Evolutionary conservation across 2,113 vertebrate genomes (phyloP).

Genomic region (Acanthochromis polyacanthus): DNA sequence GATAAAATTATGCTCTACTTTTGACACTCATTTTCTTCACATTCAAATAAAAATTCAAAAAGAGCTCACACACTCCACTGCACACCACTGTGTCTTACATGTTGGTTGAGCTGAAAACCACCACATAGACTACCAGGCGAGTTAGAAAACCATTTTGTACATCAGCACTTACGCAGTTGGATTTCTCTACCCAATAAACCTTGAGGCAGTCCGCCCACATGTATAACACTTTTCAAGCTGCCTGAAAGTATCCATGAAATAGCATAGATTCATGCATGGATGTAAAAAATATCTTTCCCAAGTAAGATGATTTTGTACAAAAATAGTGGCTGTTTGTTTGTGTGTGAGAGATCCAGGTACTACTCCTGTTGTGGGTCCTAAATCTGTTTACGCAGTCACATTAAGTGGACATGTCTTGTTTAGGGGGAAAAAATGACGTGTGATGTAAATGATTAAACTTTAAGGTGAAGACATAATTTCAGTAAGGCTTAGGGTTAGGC

Average conservation of each 20-base stretch:
- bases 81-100: neutral
- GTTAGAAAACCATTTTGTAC: slow-evolving; percentile 1
- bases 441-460: too few relatives aligned
- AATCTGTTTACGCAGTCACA: too few relatives aligned
- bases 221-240: neutral
- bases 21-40: slow-evolving; percentile 11
- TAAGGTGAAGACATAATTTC: too few relatives aligned
- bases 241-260: slow-evolving; percentile 7
- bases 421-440: too few relatives aligned
- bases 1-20: slow-evolving; percentile 28
- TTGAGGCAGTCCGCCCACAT: slow-evolving; percentile 18
- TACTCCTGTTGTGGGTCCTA: too few relatives aligned
- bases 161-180: slow-evolving; percentile 15
- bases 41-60: slow-evolving; percentile 15
- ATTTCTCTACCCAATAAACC: slow-evolving; percentile 20
- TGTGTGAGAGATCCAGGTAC: too few relatives aligned
- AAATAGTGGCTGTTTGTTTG: neutral
- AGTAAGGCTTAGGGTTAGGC: too few relatives aligned
- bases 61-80: neutral
- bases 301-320: neutral
- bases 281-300: neutral
- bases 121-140: neutral
- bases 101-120: too few relatives aligned
- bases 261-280: neutral
- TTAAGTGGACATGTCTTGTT: too few relatives aligned